These are phyloP conservation scores for Sialia sialis DNA, from an alignment of 2,113 vertebrate species.

Conservation along the genomic window DNA sequence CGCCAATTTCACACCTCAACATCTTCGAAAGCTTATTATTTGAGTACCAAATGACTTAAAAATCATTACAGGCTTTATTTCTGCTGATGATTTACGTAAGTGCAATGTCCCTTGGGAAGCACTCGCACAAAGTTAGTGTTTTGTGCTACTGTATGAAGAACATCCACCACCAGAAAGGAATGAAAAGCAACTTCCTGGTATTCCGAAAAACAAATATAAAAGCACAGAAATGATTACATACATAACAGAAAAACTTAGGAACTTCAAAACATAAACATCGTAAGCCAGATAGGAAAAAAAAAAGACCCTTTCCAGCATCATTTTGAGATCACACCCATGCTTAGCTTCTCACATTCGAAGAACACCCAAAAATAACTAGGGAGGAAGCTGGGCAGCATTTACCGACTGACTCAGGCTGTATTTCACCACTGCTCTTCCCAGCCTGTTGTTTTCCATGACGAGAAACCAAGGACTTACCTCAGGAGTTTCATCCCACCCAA, in stretches of 20 bases:
- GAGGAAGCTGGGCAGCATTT: background rate
- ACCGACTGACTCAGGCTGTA: background rate
- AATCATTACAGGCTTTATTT: background rate
- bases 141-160: background rate
- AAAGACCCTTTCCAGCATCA: background rate
- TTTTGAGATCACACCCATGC: background rate
- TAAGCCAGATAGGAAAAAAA: background rate
- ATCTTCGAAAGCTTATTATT: background rate
- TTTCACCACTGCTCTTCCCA: background rate
- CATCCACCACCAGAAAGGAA: background rate
- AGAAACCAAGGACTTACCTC: slow-evolving; percentile 6
- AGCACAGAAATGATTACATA: background rate
- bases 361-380: background rate
- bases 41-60: background rate
- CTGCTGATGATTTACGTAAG: background rate
- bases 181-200: background rate
- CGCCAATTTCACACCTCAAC: background rate
- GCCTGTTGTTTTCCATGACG: background rate
- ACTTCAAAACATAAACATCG: background rate
- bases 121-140: background rate
- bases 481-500: background rate
- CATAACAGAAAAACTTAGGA: background rate
- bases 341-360: background rate
- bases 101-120: background rate
- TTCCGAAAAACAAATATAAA: background rate